A percentile compares a stretch with the other conserved stretches of the same genome.
Conservation (phyloP, 2,113 vertebrate genomes). For the Cyphomyrus plagiostoma region DNA sequence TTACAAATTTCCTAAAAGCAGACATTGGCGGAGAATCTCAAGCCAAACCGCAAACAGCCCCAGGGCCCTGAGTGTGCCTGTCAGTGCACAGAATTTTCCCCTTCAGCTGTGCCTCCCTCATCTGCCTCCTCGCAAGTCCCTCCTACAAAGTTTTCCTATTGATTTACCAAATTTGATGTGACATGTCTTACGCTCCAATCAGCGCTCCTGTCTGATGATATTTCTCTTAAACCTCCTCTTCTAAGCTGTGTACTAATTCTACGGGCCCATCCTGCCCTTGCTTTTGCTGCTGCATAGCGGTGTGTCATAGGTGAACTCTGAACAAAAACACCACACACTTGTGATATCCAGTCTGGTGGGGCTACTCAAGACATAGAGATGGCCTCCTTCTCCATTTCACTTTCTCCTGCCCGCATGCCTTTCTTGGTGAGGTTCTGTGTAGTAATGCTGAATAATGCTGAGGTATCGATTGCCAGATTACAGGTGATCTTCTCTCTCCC, state of each 20-base stretch:
- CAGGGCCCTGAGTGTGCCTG: background rate
- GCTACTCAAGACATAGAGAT: background rate
- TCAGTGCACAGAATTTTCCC: background rate
- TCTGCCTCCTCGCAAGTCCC: background rate
- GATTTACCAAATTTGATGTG: background rate
- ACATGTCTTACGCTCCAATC: background rate
- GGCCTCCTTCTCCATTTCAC: background rate
- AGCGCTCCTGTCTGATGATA: background rate
- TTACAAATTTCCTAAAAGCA: constrained; percentile 50
- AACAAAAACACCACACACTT: background rate
- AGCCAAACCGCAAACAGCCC: background rate
- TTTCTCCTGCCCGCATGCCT: background rate
- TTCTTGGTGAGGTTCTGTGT: background rate
- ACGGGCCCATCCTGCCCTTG: background rate
- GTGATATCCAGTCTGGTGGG: background rate
- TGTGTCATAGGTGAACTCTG: background rate
- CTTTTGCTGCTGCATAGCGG: background rate
- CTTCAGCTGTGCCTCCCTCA: background rate
- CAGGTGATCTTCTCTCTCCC: background rate
- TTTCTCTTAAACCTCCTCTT: background rate
- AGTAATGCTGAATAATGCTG: background rate
- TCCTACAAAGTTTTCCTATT: background rate
- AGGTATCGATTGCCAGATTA: background rate
- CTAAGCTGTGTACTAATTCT: background rate
- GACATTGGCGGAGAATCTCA: background rate